Conservation (phyloP, 1,140 invertebrate genomes). For the Pollicipes pollicipes region DNA sequence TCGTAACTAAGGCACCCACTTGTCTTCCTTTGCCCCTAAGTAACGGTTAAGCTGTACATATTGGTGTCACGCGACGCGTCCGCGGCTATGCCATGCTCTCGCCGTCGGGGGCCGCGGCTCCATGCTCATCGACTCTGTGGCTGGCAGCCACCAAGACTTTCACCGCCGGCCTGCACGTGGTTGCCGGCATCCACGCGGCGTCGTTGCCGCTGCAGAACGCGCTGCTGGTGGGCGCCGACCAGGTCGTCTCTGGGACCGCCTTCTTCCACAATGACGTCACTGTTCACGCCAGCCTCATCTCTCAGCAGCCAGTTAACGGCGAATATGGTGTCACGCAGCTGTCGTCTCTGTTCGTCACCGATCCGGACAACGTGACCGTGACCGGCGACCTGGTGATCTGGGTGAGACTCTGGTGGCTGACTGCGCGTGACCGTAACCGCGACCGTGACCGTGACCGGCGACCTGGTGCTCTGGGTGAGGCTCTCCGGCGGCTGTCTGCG, state of each 20-base stretch:
- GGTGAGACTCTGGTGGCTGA: too few relatives aligned
- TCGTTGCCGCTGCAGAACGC: background rate
- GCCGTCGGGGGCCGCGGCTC: too few relatives aligned
- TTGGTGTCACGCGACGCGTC: too few relatives aligned
- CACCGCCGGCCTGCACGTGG: background rate
- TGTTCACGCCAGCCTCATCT: background rate
- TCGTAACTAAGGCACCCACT: too few relatives aligned
- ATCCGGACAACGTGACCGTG: background rate
- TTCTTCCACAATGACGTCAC: background rate
- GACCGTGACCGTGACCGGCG: too few relatives aligned
- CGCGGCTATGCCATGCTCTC: too few relatives aligned
- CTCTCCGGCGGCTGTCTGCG: too few relatives aligned
- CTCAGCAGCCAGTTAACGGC: background rate
- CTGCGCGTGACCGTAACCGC: too few relatives aligned
- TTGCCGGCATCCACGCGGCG: background rate
- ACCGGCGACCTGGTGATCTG: background rate
- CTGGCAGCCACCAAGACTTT: background rate
- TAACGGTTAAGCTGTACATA: too few relatives aligned
- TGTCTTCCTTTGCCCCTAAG: background rate
- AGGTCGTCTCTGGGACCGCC: background rate
- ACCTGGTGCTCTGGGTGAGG: too few relatives aligned
- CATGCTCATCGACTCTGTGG: too few relatives aligned
- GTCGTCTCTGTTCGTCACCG: background rate
- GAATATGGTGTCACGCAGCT: background rate
- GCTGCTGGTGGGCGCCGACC: background rate